A percentile compares a stretch with the other conserved stretches of the same genome.
Conservation (phyloP, 2,797 vertebrate genomes). For the Loris lydekkerianus region DNA sequence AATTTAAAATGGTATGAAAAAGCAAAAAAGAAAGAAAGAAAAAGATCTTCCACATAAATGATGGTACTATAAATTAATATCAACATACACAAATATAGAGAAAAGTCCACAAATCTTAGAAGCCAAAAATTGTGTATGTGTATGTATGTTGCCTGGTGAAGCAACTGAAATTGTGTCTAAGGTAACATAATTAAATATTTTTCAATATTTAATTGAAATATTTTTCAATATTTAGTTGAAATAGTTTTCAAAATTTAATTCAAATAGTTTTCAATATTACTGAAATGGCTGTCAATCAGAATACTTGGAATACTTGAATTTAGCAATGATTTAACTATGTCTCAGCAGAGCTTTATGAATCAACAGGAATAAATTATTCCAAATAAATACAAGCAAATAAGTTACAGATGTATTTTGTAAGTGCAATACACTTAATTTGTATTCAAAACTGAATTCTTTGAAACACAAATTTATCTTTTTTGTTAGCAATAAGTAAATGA, state of each 20-base stretch:
- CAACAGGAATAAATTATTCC: neutral
- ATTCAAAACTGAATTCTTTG: neutral
- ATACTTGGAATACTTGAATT: neutral
- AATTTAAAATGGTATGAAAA: neutral
- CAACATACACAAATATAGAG: neutral
- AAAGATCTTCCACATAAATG: neutral
- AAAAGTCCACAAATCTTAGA: neutral
- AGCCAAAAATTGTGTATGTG: neutral
- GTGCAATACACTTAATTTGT: neutral
- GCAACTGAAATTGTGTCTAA: neutral
- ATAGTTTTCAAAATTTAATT: no score
- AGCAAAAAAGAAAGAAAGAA: neutral
- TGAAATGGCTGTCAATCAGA: neutral
- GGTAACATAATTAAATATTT: neutral
- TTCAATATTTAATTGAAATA: no score
- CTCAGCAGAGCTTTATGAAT: neutral
- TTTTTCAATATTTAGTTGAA: no score
- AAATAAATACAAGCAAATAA: neutral
- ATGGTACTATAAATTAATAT: neutral
- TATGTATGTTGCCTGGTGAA: no score
- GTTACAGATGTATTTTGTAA: neutral
- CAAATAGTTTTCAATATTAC: neutral
- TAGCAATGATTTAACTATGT: neutral
- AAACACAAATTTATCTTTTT: slow-evolving; percentile 12
- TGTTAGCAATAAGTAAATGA: neutral